Base-by-base conservation (phyloP, 2,888 invertebrate genomes). In the Cryptocephalus primarius region DNA sequence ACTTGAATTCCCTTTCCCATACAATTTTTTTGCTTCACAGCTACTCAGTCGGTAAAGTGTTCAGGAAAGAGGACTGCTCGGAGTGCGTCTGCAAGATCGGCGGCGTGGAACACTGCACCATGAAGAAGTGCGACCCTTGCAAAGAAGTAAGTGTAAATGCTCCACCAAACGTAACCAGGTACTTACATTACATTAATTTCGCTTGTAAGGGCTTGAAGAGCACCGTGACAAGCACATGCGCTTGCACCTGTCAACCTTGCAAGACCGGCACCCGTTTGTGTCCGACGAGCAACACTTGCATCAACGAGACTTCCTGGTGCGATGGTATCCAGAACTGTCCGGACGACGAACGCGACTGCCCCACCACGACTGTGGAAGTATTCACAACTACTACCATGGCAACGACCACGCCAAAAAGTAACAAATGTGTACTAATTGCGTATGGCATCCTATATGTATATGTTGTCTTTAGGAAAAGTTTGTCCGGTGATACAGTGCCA, bases 311-410 rank as follows among this genome's bases (percentile, higher is more conserved):
- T 0, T 70, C 76, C 9, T 90, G 90, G 89, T 91, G 91, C 62
- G 82, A 91, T 63, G 88, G 88, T 0, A 70, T 87, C 0, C 75
- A 79, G 51, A 84, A 91, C 66, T 91, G 91, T 59, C 81, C 85
- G 0, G 89, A 90, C 60, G 91, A 91, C 64, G 91, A 91, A 68
- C 66, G 70, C 2, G 71, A 78, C 47, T 91, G 90, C 58, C 60
- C 64, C 33, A 66, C 70, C 13, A 60, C 66, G 13, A 43, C 43
- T 14, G 34, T 34, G 6, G 38, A 46, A 12, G 34, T 12, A 11
- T n/a, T 22, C 12, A 40, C 36, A 6, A 36, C 4, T 11, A 44
- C 42, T 1, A 44, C 42, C n/a, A 39, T 41, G 32, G 31, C 39
- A 38, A 11, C 39, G 13, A 48, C 42, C 47, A 46, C 52, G 8